A percentile compares a stretch with the other conserved stretches of the same genome.
Conservation (phyloP, 2,888 invertebrate species). For the Drosophila infuscata region DNA sequence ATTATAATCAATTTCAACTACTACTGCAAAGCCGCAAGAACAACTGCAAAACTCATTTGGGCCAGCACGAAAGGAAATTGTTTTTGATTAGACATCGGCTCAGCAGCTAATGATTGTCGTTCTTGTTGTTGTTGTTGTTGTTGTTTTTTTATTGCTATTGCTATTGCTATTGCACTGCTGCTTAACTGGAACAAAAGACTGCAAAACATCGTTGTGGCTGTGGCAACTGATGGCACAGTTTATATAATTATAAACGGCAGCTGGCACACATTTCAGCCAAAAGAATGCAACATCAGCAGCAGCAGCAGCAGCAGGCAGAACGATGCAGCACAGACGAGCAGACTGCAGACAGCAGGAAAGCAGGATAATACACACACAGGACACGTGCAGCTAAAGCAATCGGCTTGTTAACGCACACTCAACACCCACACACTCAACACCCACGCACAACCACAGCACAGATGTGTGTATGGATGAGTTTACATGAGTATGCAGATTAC, state of each 20-base stretch:
- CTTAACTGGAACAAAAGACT: constrained; percentile 68
- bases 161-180: not conserved
- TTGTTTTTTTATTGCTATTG: not conserved
- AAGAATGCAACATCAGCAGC: constrained; percentile 17
- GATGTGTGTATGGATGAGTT: not conserved
- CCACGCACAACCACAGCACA: not conserved
- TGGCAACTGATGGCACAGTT: constrained; percentile 61
- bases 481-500: constrained; percentile 42
- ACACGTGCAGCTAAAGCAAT: constrained; percentile 51
- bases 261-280: constrained; percentile 58
- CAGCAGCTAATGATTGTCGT: not conserved
- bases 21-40: constrained; percentile 38
- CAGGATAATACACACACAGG: constrained; percentile 34
- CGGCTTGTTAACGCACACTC: constrained; percentile 39
- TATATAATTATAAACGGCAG: constrained; percentile 74
- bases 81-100: constrained; percentile 56
- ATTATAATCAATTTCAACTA: constrained; percentile 70
- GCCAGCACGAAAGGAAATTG: constrained; percentile 70
- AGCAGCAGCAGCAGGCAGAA: not conserved
- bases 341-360: not conserved
- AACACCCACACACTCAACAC: constrained; percentile 8
- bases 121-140: constrained; percentile 10
- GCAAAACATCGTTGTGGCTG: constrained; percentile 33
- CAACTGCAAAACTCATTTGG: constrained; percentile 69
- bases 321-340: constrained; percentile 6